Evolutionary conservation across 2,113 vertebrate genomes (phyloP).

Genomic region (Stigmatopora argus): DNA sequence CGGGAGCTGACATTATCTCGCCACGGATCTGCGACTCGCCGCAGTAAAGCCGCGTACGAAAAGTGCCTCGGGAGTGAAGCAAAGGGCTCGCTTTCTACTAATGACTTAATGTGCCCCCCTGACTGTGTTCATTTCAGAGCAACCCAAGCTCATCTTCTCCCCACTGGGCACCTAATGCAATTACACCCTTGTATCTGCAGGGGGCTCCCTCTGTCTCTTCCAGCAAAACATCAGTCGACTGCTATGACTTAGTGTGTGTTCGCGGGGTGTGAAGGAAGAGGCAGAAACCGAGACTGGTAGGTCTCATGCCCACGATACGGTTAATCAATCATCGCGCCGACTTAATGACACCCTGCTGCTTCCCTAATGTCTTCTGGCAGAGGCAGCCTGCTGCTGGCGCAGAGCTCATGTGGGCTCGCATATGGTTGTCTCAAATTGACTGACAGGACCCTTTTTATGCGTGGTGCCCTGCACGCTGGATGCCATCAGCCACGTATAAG

Average conservation of each 20-base stretch:
- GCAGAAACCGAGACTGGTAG: slow-evolving; percentile 22
- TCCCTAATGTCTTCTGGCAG: slow-evolving; percentile 77
- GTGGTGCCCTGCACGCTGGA: slow-evolving; percentile 59
- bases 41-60: slow-evolving; percentile 33
- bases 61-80: slow-evolving; percentile 38
- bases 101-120: slow-evolving; percentile 53
- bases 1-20: slow-evolving; percentile 44
- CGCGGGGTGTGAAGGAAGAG: slow-evolving; percentile 14
- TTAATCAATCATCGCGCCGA: slow-evolving; percentile 77
- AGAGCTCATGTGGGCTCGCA: slow-evolving; percentile 73
- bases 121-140: slow-evolving; percentile 59
- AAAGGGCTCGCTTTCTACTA: slow-evolving; percentile 41
- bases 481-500: slow-evolving; percentile 64
- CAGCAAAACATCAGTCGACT: slow-evolving; percentile 22
- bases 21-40: slow-evolving; percentile 34
- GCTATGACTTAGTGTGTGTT: slow-evolving; percentile 9
- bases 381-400: slow-evolving; percentile 65
- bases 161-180: slow-evolving; percentile 66
- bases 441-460: slow-evolving; percentile 74
- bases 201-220: slow-evolving; percentile 59
- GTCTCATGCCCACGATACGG: slow-evolving; percentile 62
- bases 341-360: slow-evolving; percentile 76
- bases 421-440: slow-evolving; percentile 73
- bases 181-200: slow-evolving; percentile 70
- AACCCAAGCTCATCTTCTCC: slow-evolving; percentile 59